phyloP scores from a whole-genome alignment of 2,113 vertebrate species.

The Cisticola juncidis region DNA sequence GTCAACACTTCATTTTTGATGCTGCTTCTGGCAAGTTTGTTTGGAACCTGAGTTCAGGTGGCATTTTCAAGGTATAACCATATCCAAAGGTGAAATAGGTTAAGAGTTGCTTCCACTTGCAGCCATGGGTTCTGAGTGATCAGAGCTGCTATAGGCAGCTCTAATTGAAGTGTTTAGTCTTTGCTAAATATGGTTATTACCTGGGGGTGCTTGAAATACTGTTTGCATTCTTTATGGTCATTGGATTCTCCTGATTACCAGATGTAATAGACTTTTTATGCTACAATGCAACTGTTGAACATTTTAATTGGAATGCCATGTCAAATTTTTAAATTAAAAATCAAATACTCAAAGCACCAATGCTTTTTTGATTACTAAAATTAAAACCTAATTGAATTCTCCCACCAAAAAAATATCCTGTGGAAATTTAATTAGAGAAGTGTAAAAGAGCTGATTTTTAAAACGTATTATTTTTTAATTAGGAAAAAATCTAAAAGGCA shows the following conservation, averaged over 20 bases:
- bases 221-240: conserved; percentile 64
- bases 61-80: neutral
- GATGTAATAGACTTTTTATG: conserved; percentile 60
- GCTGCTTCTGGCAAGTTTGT: neutral
- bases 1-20: neutral
- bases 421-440: conserved; percentile 80
- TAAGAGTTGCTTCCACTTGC: neutral
- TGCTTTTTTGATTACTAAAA: conserved; percentile 75
- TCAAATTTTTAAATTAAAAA: conserved; percentile 77
- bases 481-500: conserved; percentile 72
- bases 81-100: neutral
- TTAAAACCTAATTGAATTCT: conserved; percentile 82
- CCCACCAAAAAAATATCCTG: conserved; percentile 70
- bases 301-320: conserved; percentile 72
- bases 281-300: conserved; percentile 42
- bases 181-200: conserved; percentile 63
- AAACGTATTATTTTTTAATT: conserved; percentile 73
- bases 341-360: conserved; percentile 75
- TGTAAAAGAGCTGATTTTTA: conserved; percentile 67
- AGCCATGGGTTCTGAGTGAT: neutral
- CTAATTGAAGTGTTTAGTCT: conserved; percentile 62
- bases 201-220: conserved; percentile 61
- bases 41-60: neutral
- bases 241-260: conserved; percentile 22
- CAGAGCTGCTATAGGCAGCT: conserved; percentile 20